Conservation (phyloP, 2,888 invertebrate species). For the Mactromeris polynyma region DNA sequence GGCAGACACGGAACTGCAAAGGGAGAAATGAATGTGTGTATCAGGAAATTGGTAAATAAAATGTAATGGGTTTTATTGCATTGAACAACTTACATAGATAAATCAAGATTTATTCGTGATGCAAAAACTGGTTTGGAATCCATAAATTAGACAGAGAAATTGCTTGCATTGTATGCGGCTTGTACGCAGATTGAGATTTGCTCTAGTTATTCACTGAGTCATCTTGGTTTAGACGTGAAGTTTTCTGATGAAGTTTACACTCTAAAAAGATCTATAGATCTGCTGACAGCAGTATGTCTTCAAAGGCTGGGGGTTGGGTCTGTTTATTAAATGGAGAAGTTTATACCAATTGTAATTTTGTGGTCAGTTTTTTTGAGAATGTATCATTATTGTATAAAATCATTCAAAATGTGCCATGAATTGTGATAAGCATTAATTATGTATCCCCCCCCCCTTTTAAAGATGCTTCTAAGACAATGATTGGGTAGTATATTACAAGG, state of each 20-base stretch:
- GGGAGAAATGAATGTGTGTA: too few relatives aligned
- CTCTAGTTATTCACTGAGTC: not conserved
- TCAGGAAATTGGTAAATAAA: not conserved
- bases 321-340: not conserved
- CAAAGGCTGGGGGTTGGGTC: not conserved
- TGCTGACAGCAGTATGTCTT: not conserved
- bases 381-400: not conserved
- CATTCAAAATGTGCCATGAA: too few relatives aligned
- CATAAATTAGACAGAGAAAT: not conserved
- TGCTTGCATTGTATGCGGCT: not conserved
- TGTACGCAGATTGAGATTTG: not conserved
- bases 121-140: not conserved
- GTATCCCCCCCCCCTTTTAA: too few relatives aligned
- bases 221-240: not conserved
- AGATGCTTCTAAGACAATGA: too few relatives aligned
- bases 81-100: not conserved
- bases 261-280: not conserved
- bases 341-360: not conserved
- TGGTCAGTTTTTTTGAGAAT: not conserved
- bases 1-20: too few relatives aligned
- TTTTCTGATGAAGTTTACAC: not conserved
- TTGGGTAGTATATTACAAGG: too few relatives aligned
- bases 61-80: slow-evolving; percentile 2
- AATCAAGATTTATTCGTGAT: slow-evolving; percentile 5
- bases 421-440: too few relatives aligned